Evolutionary conservation across 2,888 invertebrate species (phyloP).

Genomic region (Latrodectus hesperus): DNA sequence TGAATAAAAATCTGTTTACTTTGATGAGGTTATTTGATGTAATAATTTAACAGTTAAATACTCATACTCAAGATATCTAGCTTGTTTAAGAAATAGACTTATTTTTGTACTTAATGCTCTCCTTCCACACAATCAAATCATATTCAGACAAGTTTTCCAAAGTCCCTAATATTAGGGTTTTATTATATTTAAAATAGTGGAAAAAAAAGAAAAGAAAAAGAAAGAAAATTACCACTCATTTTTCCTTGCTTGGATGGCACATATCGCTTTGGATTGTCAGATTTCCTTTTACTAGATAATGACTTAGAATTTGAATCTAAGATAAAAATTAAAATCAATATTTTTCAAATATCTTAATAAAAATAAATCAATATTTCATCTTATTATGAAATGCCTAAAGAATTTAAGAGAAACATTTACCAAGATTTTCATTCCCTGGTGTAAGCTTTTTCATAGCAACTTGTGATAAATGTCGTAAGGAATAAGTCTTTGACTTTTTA

Average conservation of each 20-base stretch:
- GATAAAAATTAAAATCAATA: slow-evolving; percentile 10
- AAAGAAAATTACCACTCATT: slow-evolving; percentile 58
- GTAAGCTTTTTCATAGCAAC: background rate
- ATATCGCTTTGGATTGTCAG: slow-evolving; percentile 63
- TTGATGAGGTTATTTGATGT: no score
- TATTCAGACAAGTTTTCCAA: no score
- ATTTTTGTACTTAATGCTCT: no score
- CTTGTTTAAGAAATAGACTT: no score
- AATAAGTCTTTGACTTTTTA: slow-evolving; percentile 45
- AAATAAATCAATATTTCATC: slow-evolving; percentile 32
- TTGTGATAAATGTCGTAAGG: slow-evolving; percentile 52
- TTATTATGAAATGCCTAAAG: slow-evolving; percentile 46
- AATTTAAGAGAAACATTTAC: slow-evolving; percentile 32
- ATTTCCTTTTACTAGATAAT: slow-evolving; percentile 60
- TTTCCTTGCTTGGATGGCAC: slow-evolving; percentile 62
- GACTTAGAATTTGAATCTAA: slow-evolving; percentile 34
- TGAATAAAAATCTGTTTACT: no score
- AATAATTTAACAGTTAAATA: no score
- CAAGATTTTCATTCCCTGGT: slow-evolving; percentile 10
- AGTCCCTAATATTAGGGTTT: no score
- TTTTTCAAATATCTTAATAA: background rate
- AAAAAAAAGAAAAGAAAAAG: slow-evolving; percentile 1
- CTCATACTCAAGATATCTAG: no score
- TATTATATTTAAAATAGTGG: background rate
- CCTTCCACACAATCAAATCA: no score